Conservation (phyloP, 2,888 invertebrate species). For the Onthophagus sagittarius region DNA sequence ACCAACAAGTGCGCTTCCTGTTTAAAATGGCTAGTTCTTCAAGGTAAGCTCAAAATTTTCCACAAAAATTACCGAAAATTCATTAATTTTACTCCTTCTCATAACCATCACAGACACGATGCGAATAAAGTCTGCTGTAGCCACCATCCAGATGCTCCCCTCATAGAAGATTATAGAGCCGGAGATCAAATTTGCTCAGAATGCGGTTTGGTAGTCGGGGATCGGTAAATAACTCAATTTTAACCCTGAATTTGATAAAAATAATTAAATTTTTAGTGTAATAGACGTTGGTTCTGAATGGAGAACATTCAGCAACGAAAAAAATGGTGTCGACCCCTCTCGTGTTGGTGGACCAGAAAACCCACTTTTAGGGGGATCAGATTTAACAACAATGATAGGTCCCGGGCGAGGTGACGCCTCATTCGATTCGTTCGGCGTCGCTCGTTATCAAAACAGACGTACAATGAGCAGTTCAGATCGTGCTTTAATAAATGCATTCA, state of each 20-base stretch:
- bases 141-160: slow-evolving; percentile 91
- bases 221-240: slow-evolving; percentile 61
- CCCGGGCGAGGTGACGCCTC: slow-evolving; percentile 72
- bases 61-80: not conserved
- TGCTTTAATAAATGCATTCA: slow-evolving; percentile 91
- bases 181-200: slow-evolving; percentile 99
- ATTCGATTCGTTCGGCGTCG: slow-evolving; percentile 81
- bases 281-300: slow-evolving; percentile 99
- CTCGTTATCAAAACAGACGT: slow-evolving; percentile 69
- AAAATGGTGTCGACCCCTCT: slow-evolving; percentile 93
- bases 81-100: slow-evolving; percentile 22
- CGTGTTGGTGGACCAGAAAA: slow-evolving; percentile 99
- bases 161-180: slow-evolving; percentile 97
- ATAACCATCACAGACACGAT: slow-evolving; percentile 52
- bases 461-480: slow-evolving; percentile 93
- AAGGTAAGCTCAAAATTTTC: slow-evolving; percentile 52
- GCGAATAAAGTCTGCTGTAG: slow-evolving; percentile 82
- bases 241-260: slow-evolving; percentile 7
- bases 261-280: slow-evolving; percentile 61
- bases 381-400: slow-evolving; percentile 94
- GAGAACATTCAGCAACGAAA: slow-evolving; percentile 99
- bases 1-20: not conserved
- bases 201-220: slow-evolving; percentile 99
- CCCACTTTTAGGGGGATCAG: slow-evolving; percentile 90
- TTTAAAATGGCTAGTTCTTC: slow-evolving; percentile 61